Evolutionary conservation across 2,113 vertebrate genomes (phyloP).

Genomic region (Phaethornis superciliosus): DNA sequence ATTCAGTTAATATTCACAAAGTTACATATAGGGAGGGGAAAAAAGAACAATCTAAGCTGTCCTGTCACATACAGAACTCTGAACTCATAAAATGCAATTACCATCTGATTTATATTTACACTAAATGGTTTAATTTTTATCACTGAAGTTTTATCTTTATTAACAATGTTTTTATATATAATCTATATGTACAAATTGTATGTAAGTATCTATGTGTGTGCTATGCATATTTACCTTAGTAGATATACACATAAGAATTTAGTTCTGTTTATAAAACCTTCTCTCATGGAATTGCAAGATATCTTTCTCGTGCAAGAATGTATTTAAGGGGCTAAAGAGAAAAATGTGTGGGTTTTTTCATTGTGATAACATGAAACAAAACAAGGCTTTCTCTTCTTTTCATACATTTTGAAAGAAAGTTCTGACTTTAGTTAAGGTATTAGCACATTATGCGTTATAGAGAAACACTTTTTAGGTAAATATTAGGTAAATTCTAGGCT

Average conservation of each 20-base stretch:
- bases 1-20: neutral
- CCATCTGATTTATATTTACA: neutral
- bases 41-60: neutral
- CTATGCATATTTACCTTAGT: neutral
- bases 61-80: neutral
- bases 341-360: neutral
- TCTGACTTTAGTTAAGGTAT: neutral
- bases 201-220: neutral
- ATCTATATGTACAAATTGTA: neutral
- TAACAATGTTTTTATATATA: neutral
- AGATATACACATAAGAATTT: neutral
- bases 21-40: neutral
- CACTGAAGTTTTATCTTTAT: neutral
- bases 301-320: neutral
- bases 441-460: neutral
- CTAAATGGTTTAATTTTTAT: neutral
- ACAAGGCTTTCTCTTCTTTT: neutral
- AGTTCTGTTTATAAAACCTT: neutral
- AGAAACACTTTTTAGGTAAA: neutral
- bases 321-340: neutral
- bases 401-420: neutral
- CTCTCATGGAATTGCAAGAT: neutral
- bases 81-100: neutral
- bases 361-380: neutral
- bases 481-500: neutral